These are phyloP conservation scores for Gavia stellata DNA, from an alignment of 2,113 vertebrate genomes.

Conservation along the genomic window DNA sequence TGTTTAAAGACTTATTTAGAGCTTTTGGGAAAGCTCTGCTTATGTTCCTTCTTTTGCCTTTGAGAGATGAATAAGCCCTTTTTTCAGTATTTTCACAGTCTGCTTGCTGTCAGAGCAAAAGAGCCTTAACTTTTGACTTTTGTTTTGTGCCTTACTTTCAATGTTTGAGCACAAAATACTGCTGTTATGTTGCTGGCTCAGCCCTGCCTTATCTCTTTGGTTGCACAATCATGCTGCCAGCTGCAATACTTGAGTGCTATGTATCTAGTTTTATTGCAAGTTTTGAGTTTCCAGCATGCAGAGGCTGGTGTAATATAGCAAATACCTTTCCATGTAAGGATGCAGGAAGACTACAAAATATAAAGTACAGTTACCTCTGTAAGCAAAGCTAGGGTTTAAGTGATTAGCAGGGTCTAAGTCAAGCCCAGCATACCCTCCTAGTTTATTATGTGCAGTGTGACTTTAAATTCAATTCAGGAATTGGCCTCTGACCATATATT, in stretches of 20 bases:
- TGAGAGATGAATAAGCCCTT: not conserved
- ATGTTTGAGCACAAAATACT: not conserved
- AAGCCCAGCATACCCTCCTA: not conserved
- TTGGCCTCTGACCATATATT: not conserved
- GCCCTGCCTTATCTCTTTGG: not conserved
- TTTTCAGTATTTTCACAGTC: not conserved
- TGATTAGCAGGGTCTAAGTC: slow-evolving; percentile 13
- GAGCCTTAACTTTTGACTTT: not conserved
- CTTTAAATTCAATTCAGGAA: not conserved
- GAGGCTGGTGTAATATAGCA: not conserved
- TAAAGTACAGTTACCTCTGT: not conserved
- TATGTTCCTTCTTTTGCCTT: not conserved
- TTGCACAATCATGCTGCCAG: not conserved
- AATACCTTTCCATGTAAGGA: slow-evolving; percentile 34
- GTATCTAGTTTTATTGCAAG: not conserved
- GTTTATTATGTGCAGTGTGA: not conserved
- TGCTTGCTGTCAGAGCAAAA: not conserved
- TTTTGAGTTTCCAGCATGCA: not conserved
- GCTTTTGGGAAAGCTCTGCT: not conserved
- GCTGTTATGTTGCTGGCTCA: not conserved
- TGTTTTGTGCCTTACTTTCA: not conserved
- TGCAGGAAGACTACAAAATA: not conserved
- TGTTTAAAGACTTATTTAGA: not conserved
- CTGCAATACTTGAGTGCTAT: not conserved
- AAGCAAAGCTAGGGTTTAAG: slow-evolving; percentile 16